These are phyloP conservation scores for Misgurnus anguillicaudatus DNA, from an alignment of 2,113 vertebrate species.

Conservation along the genomic window DNA sequence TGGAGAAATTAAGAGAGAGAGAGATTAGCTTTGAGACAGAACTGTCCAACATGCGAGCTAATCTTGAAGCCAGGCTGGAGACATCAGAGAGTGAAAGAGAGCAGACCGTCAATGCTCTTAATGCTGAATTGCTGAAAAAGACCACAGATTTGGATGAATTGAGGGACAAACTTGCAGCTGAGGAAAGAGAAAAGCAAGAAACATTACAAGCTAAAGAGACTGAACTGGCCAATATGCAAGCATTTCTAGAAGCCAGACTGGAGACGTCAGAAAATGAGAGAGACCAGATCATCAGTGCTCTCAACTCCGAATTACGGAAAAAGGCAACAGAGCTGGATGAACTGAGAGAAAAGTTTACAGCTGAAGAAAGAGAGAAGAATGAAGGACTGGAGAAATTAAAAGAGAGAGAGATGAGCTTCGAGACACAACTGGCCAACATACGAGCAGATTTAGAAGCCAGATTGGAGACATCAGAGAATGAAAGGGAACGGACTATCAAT, in stretches of 20 bases:
- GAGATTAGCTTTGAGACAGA: not conserved
- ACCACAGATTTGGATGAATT: slow-evolving; percentile 61
- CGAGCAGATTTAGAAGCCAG: slow-evolving; percentile 15
- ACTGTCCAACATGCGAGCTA: not conserved
- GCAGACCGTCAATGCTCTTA: slow-evolving; percentile 41
- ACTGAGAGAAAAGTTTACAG: slow-evolving; percentile 63
- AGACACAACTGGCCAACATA: not conserved
- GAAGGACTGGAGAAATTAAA: not conserved
- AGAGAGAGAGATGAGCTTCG: not conserved
- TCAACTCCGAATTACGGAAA: slow-evolving; percentile 37
- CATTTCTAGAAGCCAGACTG: slow-evolving; percentile 55
- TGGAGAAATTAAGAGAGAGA: not conserved
- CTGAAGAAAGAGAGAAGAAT: slow-evolving; percentile 47
- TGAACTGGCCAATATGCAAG: slow-evolving; percentile 63
- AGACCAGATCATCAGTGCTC: slow-evolving; percentile 59
- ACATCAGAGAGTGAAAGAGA: slow-evolving; percentile 56
- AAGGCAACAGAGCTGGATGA: slow-evolving; percentile 63
- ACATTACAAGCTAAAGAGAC: slow-evolving; percentile 54
- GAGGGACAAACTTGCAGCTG: slow-evolving; percentile 62
- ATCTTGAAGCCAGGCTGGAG: slow-evolving; percentile 56
- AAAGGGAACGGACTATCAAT: slow-evolving; percentile 47
- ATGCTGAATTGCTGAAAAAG: slow-evolving; percentile 39
- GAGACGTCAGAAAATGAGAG: slow-evolving; percentile 67
- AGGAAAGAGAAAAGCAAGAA: slow-evolving; percentile 54
- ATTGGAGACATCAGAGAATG: slow-evolving; percentile 59